Base-by-base conservation (phyloP, 1,140 invertebrate species). In the Anoplolepis gracilipes region DNA sequence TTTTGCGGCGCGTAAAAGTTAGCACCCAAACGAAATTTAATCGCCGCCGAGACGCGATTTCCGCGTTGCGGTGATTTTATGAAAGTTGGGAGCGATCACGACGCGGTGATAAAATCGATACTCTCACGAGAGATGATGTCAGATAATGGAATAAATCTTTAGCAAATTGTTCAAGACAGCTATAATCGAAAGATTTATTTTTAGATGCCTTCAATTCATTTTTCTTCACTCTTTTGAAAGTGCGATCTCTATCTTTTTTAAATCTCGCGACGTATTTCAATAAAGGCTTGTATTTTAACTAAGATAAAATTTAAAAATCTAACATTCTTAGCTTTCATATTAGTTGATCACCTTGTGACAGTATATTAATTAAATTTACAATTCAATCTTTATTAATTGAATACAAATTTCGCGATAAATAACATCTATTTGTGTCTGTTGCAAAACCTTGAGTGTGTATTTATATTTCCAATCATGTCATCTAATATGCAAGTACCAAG, bases 1-100 rank as follows among this genome's bases (percentile, higher is more conserved):
- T 64, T 64, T 64, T 10, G 25, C 13, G 39, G n/a, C 59, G 73
- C 25, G 75, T 49, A 77, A 77, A 77, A 77, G 59, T 77, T 61
- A 64, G 13, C 57, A 36, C 19, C 13, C 33, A 59, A 62, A 64
- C 5, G 25, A 46, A 64, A 64, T 77, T 77, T 62, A 62, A 77
- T 64, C 39, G 39, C 2, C 36, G 42, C 10, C 28, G 42, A 16
- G 33, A 11, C 25, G 19, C 25, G 33, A 55, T 49, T 46, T 33
- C 11, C 30, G 10, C 49, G n/a, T 36, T 33, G 11, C 6, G 16
- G 16, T 62, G 57, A 46, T 64, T 61, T 64, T 19, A 10, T 42
- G 30, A 64, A 33, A 30, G 10, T 1, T 25, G 2, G 1, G 25
- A n/a, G 0, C 19, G 30, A 8, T 2, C 59, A 11, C 25, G 19